Evolutionary conservation across 1,140 invertebrate genomes (phyloP), one percentile per base, ranked within the genome.

Genomic region (Orius insidiosus): DNA sequence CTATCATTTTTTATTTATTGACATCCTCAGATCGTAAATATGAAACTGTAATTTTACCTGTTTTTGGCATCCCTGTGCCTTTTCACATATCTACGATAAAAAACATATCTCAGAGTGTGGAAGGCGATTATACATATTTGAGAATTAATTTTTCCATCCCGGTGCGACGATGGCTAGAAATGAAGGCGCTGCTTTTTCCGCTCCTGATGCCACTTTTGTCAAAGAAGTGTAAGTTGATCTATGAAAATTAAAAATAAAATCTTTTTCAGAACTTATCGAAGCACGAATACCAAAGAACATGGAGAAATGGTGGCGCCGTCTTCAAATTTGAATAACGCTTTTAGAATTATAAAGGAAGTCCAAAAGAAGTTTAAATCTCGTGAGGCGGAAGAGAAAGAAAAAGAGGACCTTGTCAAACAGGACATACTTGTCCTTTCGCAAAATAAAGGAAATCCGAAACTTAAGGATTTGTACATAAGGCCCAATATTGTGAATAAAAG

Each of bases 71-170:
- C 36, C 83, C 92, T 5, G 87, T 94, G 51, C 94, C 95, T 46
- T 98, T 96, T 63, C 95, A 99, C 60, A 98, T 98, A 62, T 93
- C 92, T 0, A 98, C 89, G 2, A 92, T 98, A 40, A 98, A 99
- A 68, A 98, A 98, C 62, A 95, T 97, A 58, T 94, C 89, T 16
- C 89, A 95, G 60, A 93, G 88, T 1, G 87, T 98, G 13, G 95
- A 99, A 67, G 96, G 96, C 31, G 94, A 98, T 63, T 98, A 97
- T 60, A 98, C 94, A 0, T 98, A 98, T 66, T 75, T 99, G 48
- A 76, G 96, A 60, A 87, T 99, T 54, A 99, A 99, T 64, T 98
- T 98, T 96, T 95, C 63, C 93, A 98, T 66, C 95, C 95, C 18
- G 95, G 95, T 7, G 85, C 88, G 8, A 86, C 88, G 2, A 84